Evolutionary conservation across 2,888 invertebrate genomes (phyloP), one percentile per base, ranked within the genome.

Genomic region (Pharmacophagus antenor): DNA sequence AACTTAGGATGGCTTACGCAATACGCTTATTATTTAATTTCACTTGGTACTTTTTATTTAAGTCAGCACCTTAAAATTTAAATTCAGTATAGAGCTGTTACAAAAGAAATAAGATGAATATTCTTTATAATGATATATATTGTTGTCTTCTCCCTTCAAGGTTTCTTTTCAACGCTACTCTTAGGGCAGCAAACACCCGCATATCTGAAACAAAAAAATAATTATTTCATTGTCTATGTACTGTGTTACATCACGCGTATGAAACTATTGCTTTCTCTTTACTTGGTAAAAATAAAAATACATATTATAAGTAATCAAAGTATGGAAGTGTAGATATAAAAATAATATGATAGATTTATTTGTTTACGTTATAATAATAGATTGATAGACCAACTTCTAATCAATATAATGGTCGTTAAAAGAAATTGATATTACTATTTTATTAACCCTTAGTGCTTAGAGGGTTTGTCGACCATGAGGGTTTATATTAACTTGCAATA

Each of bases 171-270:
- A 10, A 60, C 51, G 56, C 56, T 17, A 22, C 44, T 58, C 47
- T 66, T 70, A 48, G 80, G 78, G 72, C 90, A 90, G 76, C 91
- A 91, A 15, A 91, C 82, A 31, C 91, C 91, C 10, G 91, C 91
- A 53, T 79, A 89, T 53, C 90, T 90, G 80, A 47, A 81, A 81
- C 44, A 57, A 37, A 7, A 37, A 37, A 7, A 37, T 37, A 2
- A 37, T 37, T 7, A 7, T 15, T 15, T 37, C 12, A 37, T 2
- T 10, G 12, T 37, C 23, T 3, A 31, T 31, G 1, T 12, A 31
- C 10, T 12, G 31, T 10, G 10, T 31, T 31, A 10, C 15, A 12
- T 31, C 15, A 31, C 10, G 10, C 2, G 10, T 10, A 27, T 27
- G 8, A 4, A 27, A 27, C 27, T n/a, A n/a, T n/a, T n/a, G n/a